Base-by-base conservation (phyloP, 2,113 vertebrate genomes). In the Datnioides undecimradiatus region DNA sequence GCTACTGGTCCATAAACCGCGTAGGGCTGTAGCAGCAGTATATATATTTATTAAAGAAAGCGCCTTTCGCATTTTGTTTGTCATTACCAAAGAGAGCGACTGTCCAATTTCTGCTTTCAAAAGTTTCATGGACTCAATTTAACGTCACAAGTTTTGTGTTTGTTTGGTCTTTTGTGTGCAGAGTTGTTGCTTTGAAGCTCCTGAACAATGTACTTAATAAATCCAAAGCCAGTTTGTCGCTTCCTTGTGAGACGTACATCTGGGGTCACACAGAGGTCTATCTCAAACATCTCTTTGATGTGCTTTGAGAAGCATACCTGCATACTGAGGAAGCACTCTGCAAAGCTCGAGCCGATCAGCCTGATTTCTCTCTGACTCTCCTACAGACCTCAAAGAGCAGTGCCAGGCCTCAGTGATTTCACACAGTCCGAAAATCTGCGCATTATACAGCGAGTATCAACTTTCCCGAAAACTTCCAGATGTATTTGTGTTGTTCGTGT, bases 261-360 rank as follows among this genome's bases (percentile, higher is more conserved):
- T 80, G 43, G 67, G 68, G 83, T 85, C 73, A 80, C 38, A 62
- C 64, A 59, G 45, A 76, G 72, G 73, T 82, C 76, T 86, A 86
- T 93, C 91, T 87, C 27, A 55, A 14, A 12, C 73, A 89, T 91
- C 86, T 91, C 87, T 93, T 91, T 94, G 87, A 93, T 78, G 89
- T 84, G 23, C 76, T 83, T 65, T 71, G 74, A 86, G 79, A 83
- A 68, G 65, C 82, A 85, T 77, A 81, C 86, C 84, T 90, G 84
- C 87, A 89, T 80, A 83, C 85, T 59, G 82, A 87, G 77, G 80
- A 87, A 78, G 86, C 70, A 33, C 77, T 88, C 76, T 81, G 64
- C 43, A 71, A 36, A 55, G 65, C 74, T 73, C 63, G 43, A 88
- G 66, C 71, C 78, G 81, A 91, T 83, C 77, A 71, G 23, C 11